phyloP scores from a whole-genome alignment of 1,140 invertebrate species.

The Grapholita molesta region DNA sequence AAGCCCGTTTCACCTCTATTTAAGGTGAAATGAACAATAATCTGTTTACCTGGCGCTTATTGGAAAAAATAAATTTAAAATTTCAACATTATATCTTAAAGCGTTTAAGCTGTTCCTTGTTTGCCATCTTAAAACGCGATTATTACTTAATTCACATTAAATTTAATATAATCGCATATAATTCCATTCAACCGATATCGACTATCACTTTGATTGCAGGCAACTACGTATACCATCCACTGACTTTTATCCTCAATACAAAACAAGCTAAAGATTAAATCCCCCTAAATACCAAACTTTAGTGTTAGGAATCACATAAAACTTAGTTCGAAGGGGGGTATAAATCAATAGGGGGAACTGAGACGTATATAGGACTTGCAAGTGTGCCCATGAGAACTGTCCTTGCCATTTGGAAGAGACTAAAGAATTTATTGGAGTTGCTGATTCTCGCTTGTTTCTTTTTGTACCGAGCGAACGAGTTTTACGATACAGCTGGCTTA shows the following conservation, averaged over 20 bases:
- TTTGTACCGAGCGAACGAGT: background rate
- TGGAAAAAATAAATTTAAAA: too few species aligned
- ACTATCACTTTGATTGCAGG: too few species aligned
- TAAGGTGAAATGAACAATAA: too few species aligned
- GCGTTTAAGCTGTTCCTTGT: too few species aligned
- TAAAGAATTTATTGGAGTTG: conserved; percentile 9
- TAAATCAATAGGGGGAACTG: conserved; percentile 11
- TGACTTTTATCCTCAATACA: background rate
- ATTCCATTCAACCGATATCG: too few species aligned
- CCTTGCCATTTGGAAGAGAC: conserved; percentile 1
- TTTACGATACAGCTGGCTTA: background rate
- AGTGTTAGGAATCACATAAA: conserved; percentile 12
- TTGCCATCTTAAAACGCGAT: too few species aligned
- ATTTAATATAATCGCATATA: too few species aligned
- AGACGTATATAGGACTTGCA: conserved; percentile 5
- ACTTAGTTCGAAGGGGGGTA: conserved; percentile 11
- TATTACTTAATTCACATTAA: too few species aligned
- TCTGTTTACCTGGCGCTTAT: too few species aligned
- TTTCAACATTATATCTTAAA: too few species aligned
- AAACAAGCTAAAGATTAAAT: background rate
- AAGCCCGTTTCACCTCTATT: too few species aligned
- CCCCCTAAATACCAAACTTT: conserved; percentile 9
- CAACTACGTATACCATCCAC: background rate
- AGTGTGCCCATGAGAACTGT: conserved; percentile 15
- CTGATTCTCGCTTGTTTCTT: background rate